phyloP scores from a whole-genome alignment of 2,888 invertebrate species.

The Agonopterix heracliana region DNA sequence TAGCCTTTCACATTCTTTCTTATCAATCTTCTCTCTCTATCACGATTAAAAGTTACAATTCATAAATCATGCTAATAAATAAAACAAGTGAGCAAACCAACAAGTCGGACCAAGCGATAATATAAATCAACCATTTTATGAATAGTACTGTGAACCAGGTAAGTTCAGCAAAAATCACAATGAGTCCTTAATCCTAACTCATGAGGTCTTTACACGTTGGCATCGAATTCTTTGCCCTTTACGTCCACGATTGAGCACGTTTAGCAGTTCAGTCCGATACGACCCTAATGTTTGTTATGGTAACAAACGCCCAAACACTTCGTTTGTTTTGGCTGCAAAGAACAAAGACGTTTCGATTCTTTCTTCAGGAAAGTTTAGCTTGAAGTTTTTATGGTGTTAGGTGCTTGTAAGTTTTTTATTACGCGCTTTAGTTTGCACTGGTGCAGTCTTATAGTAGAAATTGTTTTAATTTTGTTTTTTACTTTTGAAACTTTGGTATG shows the following conservation, averaged over 20 bases:
- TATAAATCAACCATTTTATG: no score
- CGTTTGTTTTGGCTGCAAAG: constrained; percentile 67
- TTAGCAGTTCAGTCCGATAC: constrained; percentile 21
- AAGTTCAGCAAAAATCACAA: constrained; percentile 29
- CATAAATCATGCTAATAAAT: no score
- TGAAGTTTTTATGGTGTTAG: constrained; percentile 49
- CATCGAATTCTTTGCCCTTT: constrained; percentile 23
- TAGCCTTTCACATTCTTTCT: no score
- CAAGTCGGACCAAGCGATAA: no score
- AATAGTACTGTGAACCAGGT: not conserved
- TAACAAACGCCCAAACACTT: constrained; percentile 57
- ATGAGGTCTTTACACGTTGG: constrained; percentile 49
- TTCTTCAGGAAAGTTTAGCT: constrained; percentile 43
- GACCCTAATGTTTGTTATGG: constrained; percentile 61
- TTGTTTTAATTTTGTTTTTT: no score
- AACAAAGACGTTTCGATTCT: constrained; percentile 61
- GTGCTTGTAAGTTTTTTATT: constrained; percentile 37
- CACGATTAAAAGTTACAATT: no score
- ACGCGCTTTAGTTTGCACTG: constrained; percentile 34
- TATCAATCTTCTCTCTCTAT: no score
- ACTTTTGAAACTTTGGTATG: no score
- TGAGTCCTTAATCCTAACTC: constrained; percentile 55
- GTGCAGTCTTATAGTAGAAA: constrained; percentile 12
- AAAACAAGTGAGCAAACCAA: no score
- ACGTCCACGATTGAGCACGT: constrained; percentile 55